A percentile compares a stretch with the other conserved stretches of the same genome.
Conservation (phyloP, 2,113 vertebrate species). For the Monarcha castaneiventris region DNA sequence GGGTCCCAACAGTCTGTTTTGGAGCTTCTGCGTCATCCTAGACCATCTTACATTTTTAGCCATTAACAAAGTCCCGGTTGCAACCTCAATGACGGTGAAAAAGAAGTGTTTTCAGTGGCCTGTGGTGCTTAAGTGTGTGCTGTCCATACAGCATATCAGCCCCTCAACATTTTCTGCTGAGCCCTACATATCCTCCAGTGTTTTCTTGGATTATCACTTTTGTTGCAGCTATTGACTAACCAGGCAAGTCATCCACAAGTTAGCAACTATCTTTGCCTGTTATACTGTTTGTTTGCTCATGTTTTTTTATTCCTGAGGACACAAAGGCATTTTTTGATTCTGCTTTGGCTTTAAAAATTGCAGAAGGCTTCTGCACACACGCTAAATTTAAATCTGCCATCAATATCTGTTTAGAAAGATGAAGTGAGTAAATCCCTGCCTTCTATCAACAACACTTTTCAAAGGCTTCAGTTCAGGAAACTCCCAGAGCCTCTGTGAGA, state of each 20-base stretch:
- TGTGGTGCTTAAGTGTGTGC: neutral
- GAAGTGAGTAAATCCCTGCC: neutral
- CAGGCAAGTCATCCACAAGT: neutral
- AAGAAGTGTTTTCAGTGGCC: neutral
- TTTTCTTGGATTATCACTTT: neutral
- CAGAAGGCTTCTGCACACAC: neutral
- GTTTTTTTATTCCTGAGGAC: neutral
- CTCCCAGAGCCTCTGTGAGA: neutral
- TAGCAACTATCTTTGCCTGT: neutral
- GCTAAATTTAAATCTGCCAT: neutral
- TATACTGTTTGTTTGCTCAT: neutral
- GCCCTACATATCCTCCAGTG: neutral
- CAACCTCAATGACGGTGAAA: neutral
- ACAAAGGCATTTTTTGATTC: neutral
- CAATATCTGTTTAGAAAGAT: neutral
- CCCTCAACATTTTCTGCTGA: neutral
- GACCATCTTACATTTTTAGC: neutral
- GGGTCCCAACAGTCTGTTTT: neutral
- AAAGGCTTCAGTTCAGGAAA: neutral
- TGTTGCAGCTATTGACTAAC: neutral
- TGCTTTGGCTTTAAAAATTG: neutral
- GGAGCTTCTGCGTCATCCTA: neutral
- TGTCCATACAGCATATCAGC: accelerated
- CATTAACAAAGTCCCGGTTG: neutral
- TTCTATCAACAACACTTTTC: neutral